Percentiles rank a stretch among this genome's conserved stretches.
These are phyloP conservation scores for Drosophila prolongata DNA, from an alignment of 2,888 invertebrate genomes.

Conservation along the genomic window DNA sequence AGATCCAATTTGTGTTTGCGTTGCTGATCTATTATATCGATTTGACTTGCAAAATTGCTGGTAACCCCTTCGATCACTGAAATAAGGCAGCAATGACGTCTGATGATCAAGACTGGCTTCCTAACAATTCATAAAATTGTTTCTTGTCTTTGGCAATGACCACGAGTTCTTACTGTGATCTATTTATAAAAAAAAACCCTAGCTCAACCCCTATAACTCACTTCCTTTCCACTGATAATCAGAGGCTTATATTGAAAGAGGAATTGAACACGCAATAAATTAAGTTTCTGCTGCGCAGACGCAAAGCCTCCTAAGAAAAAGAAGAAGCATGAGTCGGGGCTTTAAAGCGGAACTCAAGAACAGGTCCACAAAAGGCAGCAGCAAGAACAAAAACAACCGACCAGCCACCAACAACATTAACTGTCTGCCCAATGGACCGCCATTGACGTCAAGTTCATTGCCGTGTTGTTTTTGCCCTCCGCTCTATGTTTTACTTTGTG, in stretches of 20 bases:
- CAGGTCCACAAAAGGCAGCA: slow-evolving; percentile 62
- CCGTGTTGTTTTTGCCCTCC: slow-evolving; percentile 26
- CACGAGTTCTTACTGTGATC: too few species aligned
- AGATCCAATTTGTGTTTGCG: background rate
- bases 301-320: slow-evolving; percentile 37
- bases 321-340: slow-evolving; percentile 36
- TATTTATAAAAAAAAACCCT: too few species aligned
- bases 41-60: too few species aligned
- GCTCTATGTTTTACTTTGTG: slow-evolving; percentile 27
- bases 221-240: background rate
- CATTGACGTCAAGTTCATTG: slow-evolving; percentile 73
- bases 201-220: background rate
- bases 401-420: slow-evolving; percentile 7
- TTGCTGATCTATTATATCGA: too few species aligned
- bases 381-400: background rate
- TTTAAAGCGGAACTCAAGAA: slow-evolving; percentile 51
- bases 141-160: too few species aligned
- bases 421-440: slow-evolving; percentile 32
- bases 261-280: slow-evolving; percentile 63
- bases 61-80: too few species aligned
- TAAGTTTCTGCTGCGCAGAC: slow-evolving; percentile 54
- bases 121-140: too few species aligned
- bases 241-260: slow-evolving; percentile 2
- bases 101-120: too few species aligned
- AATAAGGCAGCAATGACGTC: too few species aligned